These are phyloP conservation scores for Rhynchomys soricoides DNA, from an alignment of 2,113 vertebrate genomes.

Conservation along the genomic window DNA sequence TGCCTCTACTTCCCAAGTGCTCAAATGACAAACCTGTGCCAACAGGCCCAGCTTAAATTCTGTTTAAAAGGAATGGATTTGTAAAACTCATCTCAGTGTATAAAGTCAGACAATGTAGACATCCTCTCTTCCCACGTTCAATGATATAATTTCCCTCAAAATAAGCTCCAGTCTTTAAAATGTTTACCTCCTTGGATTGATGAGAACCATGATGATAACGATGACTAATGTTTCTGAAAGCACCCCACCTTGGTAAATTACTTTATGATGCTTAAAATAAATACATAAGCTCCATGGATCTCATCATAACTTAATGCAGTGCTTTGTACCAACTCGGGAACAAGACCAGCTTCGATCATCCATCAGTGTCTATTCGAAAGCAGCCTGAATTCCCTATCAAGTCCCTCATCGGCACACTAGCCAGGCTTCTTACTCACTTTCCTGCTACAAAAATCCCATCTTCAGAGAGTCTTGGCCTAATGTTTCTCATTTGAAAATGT, in stretches of 20 bases:
- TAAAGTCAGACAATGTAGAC: slow-evolving; percentile 29
- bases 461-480: neutral
- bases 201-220: slow-evolving; percentile 34
- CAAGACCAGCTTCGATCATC: slow-evolving; percentile 17
- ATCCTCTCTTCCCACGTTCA: neutral
- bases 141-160: neutral
- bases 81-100: neutral
- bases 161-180: neutral
- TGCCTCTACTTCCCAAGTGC: neutral
- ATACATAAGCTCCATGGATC: slow-evolving; percentile 22
- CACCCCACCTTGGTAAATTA: slow-evolving; percentile 60
- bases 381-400: neutral
- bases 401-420: neutral
- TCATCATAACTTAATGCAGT: slow-evolving; percentile 58
- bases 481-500: slow-evolving; percentile 65
- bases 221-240: slow-evolving; percentile 68
- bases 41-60: neutral
- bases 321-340: slow-evolving; percentile 56
- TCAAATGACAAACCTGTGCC: neutral
- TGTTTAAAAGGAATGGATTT: neutral
- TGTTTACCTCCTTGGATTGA: neutral
- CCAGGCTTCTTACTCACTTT: slow-evolving; percentile 20
- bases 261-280: slow-evolving; percentile 50
- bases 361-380: slow-evolving; percentile 58
- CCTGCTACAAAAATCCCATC: neutral